Conservation (phyloP, 2,797 vertebrate genomes). For the Clarias platycephalus region DNA sequence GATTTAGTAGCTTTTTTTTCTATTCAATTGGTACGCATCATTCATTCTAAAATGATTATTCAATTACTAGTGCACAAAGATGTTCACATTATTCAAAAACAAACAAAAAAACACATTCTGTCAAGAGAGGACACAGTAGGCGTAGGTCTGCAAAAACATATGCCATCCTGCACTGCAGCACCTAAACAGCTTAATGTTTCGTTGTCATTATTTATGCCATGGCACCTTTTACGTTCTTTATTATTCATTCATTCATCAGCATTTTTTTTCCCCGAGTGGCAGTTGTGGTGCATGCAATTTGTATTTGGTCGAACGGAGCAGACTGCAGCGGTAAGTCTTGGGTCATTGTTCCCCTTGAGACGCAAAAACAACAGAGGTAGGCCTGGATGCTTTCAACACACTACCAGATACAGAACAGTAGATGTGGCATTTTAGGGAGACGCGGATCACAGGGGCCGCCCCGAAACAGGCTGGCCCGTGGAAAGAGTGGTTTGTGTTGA, state of each 20-base stretch:
- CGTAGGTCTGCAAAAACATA: slow-evolving; percentile 36
- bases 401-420: slow-evolving; percentile 41
- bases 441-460: slow-evolving; percentile 39
- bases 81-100: slow-evolving; percentile 35
- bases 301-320: slow-evolving; percentile 68
- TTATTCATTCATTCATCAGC: slow-evolving; percentile 52
- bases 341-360: slow-evolving; percentile 71
- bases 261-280: slow-evolving; percentile 54
- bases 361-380: slow-evolving; percentile 75
- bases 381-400: slow-evolving; percentile 59
- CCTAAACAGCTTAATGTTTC: slow-evolving; percentile 45
- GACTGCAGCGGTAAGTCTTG: slow-evolving; percentile 75
- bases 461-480: slow-evolving; percentile 43
- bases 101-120: slow-evolving; percentile 11
- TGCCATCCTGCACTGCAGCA: slow-evolving; percentile 52
- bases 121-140: slow-evolving; percentile 37
- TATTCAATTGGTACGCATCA: slow-evolving; percentile 13
- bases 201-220: slow-evolving; percentile 54
- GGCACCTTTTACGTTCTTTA: slow-evolving; percentile 41
- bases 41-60: slow-evolving; percentile 36
- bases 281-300: slow-evolving; percentile 73
- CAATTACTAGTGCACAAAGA: slow-evolving; percentile 25
- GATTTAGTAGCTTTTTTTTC: slow-evolving; percentile 3
- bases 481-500: slow-evolving; percentile 46
- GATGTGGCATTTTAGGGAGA: slow-evolving; percentile 40